These are phyloP conservation scores for Atherinosoma microstoma DNA, from an alignment of 2,797 vertebrate species.

Conservation along the genomic window DNA sequence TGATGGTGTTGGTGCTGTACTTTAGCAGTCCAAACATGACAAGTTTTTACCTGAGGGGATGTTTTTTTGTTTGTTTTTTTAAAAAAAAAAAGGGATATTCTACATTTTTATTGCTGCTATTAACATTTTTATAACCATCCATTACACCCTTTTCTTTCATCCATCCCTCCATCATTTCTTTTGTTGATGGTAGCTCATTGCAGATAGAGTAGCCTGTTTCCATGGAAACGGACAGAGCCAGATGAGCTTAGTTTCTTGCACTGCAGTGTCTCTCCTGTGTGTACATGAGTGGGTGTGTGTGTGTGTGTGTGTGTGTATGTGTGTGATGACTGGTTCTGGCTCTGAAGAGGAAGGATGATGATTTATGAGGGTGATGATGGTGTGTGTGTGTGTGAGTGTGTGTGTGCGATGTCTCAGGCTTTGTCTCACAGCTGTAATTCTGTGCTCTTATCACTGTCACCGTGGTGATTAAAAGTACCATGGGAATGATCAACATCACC, in stretches of 20 bases:
- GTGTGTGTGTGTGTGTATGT: constrained; percentile 28
- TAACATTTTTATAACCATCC: constrained; percentile 11
- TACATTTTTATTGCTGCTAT: not conserved
- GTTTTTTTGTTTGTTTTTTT: not conserved
- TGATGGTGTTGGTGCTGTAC: not conserved
- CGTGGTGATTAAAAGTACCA: constrained; percentile 25
- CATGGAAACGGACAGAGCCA: constrained; percentile 76
- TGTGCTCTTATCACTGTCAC: constrained; percentile 19
- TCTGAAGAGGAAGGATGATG: constrained; percentile 49
- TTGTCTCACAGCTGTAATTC: constrained; percentile 27
- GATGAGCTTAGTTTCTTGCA: constrained; percentile 63
- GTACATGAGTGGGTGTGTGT: constrained; percentile 39
- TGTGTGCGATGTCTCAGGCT: constrained; percentile 5
- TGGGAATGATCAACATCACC: constrained; percentile 38
- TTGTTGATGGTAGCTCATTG: constrained; percentile 64
- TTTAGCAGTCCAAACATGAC: constrained; percentile 4
- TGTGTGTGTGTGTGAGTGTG: constrained; percentile 12
- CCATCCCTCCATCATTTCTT: constrained; percentile 49
- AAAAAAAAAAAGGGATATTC: not conserved
- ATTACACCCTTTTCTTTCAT: constrained; percentile 22
- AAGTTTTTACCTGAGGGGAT: not conserved
- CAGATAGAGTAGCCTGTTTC: constrained; percentile 74
- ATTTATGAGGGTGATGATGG: constrained; percentile 61
- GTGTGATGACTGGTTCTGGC: constrained; percentile 12
- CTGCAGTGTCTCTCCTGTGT: constrained; percentile 53